Evolutionary conservation across 2,888 invertebrate species (phyloP).

Genomic region (Watsonalla binaria): DNA sequence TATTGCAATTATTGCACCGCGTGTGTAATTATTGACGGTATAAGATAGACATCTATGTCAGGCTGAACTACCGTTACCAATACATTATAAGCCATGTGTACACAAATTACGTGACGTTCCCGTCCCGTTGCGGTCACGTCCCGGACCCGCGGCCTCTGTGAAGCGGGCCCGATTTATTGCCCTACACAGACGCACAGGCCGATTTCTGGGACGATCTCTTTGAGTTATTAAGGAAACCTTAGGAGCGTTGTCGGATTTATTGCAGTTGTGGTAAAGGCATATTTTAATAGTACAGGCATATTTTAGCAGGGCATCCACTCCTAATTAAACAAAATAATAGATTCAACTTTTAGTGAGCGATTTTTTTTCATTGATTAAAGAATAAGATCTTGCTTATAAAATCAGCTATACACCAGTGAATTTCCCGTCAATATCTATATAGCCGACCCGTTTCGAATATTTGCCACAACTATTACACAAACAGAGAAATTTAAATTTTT

Average conservation of each 20-base stretch:
- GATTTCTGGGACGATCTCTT: slow-evolving; percentile 36
- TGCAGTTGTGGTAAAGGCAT: neutral
- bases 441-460: too few species aligned
- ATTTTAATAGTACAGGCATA: neutral
- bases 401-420: too few species aligned
- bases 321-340: too few species aligned
- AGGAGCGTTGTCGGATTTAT: neutral
- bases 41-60: neutral
- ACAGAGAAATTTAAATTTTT: too few species aligned
- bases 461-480: too few species aligned
- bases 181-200: slow-evolving; percentile 28
- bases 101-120: slow-evolving; percentile 33
- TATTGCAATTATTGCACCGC: too few species aligned
- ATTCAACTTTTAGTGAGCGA: too few species aligned
- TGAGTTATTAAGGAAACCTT: slow-evolving; percentile 46
- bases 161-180: slow-evolving; percentile 53
- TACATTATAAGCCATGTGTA: neutral
- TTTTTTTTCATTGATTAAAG: too few species aligned
- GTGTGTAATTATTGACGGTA: too few species aligned
- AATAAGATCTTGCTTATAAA: too few species aligned
- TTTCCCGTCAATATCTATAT: too few species aligned
- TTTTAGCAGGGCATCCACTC: too few species aligned
- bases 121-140: slow-evolving; percentile 46
- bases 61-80: neutral
- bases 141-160: slow-evolving; percentile 31